Evolutionary conservation across 2,888 invertebrate genomes (phyloP), one percentile per base, ranked within the genome.

Genomic region (Brachypalpus laphriformis): DNA sequence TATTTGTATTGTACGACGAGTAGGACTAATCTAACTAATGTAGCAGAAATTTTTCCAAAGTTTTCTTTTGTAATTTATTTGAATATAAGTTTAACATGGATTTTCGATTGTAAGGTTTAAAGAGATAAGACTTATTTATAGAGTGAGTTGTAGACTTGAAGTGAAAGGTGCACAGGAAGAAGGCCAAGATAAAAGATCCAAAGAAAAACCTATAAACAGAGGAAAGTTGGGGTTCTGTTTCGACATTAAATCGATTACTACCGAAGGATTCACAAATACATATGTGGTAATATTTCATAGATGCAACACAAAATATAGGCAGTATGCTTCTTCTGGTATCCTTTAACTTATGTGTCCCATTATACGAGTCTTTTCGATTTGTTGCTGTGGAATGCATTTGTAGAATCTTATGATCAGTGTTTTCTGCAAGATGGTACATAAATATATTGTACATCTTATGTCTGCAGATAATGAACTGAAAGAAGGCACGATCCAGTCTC

Each of bases 1-100:
- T 14, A 34, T 31, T 16, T 31, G 8, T 5, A 6, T 14, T 28
- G 25, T 8, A n/a, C 16, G 11, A 28, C 25, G 25, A 9, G 14
- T 34, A 11, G 9, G 9, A 14, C 40, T 11, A 40, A 54, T 59
- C 22, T 40, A n/a, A 16, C 40, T 22, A 37, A 40, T 40, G 37
- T 42, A 61, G 59, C 14, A 16, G 59, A 61, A 42, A 37, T 22
- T 22, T 25, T 61, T 16, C n/a, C 14, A 54, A 28, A 25, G 28
- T 54, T 47, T 47, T 47, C 11, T 20, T 47, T 47, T 47, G 20
- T 47, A 9, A 45, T 20, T 20, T 47, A 47, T 20, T 20, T 9
- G 11, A 9, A 20, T 11, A 20, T 11, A 47, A 11, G 47, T 47
- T 20, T 14, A 40, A 40, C 14, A 14, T 14, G 40, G 40, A 40